Conservation (phyloP, 2,797 vertebrate species). For the Acanthis flammea region DNA sequence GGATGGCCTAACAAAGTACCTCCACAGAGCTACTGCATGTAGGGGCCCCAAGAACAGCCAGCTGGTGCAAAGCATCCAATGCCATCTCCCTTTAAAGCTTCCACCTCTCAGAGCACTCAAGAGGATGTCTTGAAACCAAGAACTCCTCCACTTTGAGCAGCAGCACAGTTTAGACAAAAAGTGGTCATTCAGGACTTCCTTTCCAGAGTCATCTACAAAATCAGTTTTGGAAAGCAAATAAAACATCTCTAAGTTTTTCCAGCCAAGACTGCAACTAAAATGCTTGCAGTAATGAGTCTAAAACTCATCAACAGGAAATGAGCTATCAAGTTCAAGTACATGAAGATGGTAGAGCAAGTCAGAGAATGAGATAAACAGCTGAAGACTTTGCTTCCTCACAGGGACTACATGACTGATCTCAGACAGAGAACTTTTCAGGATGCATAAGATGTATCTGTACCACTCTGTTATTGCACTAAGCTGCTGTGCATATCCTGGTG, state of each 20-base stretch:
- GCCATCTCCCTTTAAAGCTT: background rate
- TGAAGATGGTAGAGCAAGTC: background rate
- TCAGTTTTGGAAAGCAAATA: background rate
- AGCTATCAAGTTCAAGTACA: background rate
- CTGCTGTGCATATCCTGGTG: background rate
- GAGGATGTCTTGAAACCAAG: background rate
- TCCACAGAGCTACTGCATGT: fast-evolving
- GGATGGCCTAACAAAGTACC: background rate
- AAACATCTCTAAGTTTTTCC: background rate
- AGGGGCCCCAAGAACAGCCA: background rate
- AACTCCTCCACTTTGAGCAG: background rate
- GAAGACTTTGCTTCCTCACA: background rate
- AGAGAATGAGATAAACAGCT: background rate
- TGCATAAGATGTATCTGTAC: background rate
- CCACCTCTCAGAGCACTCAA: background rate
- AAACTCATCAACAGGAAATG: slow-evolving; percentile 12
- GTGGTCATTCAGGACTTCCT: background rate
- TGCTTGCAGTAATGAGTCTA: background rate
- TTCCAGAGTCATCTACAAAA: background rate
- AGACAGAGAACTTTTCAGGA: background rate
- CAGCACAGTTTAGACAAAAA: background rate
- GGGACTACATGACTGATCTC: background rate
- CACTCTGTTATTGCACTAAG: background rate
- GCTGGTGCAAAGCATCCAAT: background rate
- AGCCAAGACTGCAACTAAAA: background rate